Percentiles rank a stretch among this genome's conserved stretches.
phyloP scores from a whole-genome alignment of 2,888 invertebrate species.

The Limnephilus marmoratus region DNA sequence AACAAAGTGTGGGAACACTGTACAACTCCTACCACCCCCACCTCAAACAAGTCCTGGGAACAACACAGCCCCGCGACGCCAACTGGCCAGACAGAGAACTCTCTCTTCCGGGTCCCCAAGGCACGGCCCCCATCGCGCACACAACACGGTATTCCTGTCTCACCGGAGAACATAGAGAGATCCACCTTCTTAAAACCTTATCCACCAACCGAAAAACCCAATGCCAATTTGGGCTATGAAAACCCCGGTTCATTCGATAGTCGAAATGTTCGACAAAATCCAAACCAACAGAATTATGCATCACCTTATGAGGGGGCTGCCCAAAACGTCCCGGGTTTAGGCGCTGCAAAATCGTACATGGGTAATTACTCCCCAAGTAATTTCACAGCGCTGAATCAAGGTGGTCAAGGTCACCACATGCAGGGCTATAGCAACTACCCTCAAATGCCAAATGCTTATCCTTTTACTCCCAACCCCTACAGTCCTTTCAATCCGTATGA shows the following conservation, averaged over 20 bases:
- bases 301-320: constrained; percentile 73
- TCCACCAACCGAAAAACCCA: constrained; percentile 77
- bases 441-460: constrained; percentile 74
- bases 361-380: constrained; percentile 72
- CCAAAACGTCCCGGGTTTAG: constrained; percentile 69
- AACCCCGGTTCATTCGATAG: constrained; percentile 74
- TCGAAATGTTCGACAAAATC: constrained; percentile 70
- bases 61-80: constrained; percentile 68
- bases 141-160: constrained; percentile 74
- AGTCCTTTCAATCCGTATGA: constrained; percentile 77
- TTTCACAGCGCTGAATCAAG: constrained; percentile 74
- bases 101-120: constrained; percentile 81
- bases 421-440: constrained; percentile 76
- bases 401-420: constrained; percentile 71
- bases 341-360: constrained; percentile 69
- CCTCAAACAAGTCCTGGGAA: constrained; percentile 66
- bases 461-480: constrained; percentile 75
- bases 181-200: constrained; percentile 81
- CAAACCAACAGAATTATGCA: constrained; percentile 72
- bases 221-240: constrained; percentile 73
- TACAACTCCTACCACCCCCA: constrained; percentile 56
- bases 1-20: constrained; percentile 73
- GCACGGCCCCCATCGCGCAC: constrained; percentile 81
- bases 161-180: constrained; percentile 74
- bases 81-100: constrained; percentile 74